Evolutionary conservation across 1,140 invertebrate species (phyloP).

Genomic region (Apis dorsata): DNA sequence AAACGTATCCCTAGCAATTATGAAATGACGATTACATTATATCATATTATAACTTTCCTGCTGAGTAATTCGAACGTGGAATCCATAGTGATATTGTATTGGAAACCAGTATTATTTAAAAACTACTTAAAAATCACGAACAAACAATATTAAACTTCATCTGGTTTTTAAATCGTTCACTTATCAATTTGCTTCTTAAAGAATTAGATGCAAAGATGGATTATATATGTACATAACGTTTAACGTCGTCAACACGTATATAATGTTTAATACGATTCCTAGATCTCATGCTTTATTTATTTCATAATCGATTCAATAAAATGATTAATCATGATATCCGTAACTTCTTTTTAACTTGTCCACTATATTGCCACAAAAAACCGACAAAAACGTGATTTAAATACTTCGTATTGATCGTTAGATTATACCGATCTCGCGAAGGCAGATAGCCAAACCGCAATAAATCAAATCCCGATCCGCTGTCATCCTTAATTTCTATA

Average conservation of each 20-base stretch:
- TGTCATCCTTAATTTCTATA: background rate
- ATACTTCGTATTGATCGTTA: background rate
- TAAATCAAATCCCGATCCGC: constrained; percentile 7
- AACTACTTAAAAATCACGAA: background rate
- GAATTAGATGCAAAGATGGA: background rate
- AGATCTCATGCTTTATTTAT: background rate
- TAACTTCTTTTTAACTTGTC: background rate
- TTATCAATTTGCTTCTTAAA: background rate
- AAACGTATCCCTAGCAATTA: constrained; percentile 50
- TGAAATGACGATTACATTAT: constrained; percentile 44
- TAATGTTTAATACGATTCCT: too few species aligned
- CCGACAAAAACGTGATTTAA: background rate
- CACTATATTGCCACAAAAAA: background rate
- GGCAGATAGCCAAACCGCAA: background rate
- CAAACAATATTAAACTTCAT: background rate
- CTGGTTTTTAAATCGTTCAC: background rate
- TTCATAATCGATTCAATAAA: background rate
- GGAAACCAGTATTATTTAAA: constrained; percentile 20
- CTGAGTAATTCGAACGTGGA: constrained; percentile 3
- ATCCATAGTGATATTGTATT: background rate
- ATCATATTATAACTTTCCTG: constrained; percentile 37
- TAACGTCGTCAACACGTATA: background rate
- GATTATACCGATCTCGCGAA: background rate
- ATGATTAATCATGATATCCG: background rate
- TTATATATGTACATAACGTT: background rate